Conservation (phyloP, 2,113 vertebrate species). For the Indri indri region DNA sequence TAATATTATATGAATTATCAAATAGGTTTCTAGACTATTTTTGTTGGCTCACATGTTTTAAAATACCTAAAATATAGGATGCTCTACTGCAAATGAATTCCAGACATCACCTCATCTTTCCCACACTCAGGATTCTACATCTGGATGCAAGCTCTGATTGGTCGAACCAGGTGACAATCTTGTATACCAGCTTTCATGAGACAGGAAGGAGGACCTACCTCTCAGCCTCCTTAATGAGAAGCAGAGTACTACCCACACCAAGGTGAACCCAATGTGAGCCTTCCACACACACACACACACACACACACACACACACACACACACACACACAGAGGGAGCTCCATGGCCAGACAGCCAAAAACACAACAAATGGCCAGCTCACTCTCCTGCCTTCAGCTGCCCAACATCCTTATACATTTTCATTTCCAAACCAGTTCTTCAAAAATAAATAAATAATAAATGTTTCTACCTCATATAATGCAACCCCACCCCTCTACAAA, state of each 20-base stretch:
- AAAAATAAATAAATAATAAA: background rate
- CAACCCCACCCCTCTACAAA: background rate
- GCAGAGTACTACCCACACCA: background rate
- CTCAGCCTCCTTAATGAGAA: background rate
- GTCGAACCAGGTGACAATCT: background rate
- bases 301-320: no score
- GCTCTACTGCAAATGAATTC: background rate
- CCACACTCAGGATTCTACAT: background rate
- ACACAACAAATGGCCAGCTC: background rate
- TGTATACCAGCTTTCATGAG: background rate
- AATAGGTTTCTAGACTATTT: background rate
- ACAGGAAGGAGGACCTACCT: background rate
- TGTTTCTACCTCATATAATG: background rate
- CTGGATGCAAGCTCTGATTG: background rate
- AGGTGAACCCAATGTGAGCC: background rate
- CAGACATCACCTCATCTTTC: background rate
- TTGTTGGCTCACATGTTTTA: background rate
- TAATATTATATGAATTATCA: background rate
- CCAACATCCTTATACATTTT: background rate
- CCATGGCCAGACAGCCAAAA: background rate
- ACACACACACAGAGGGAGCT: background rate
- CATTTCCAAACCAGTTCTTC: background rate
- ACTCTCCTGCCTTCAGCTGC: background rate
- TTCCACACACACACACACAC: background rate
- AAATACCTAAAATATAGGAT: background rate